phyloP scores from a whole-genome alignment of 2,797 vertebrate species.

The Myotis findleyi region DNA sequence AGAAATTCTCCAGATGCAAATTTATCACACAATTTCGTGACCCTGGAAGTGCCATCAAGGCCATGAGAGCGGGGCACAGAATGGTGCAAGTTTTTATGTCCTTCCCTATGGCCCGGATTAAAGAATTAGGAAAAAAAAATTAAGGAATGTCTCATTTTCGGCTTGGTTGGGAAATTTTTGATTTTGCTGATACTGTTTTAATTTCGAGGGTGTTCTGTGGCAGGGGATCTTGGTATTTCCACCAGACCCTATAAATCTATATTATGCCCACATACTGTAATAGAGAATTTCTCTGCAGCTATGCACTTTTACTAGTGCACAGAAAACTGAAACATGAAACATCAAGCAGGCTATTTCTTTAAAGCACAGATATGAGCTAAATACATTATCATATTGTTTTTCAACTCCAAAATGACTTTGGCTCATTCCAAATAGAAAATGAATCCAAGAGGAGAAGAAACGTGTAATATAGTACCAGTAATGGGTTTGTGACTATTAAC shows the following conservation, averaged over 20 bases:
- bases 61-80: not conserved
- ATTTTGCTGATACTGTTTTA: constrained; percentile 20
- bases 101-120: not conserved
- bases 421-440: constrained; percentile 18
- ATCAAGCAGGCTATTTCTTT: constrained; percentile 64
- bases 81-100: not conserved
- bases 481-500: not conserved
- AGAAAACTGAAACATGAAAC: constrained; percentile 76
- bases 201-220: constrained; percentile 9
- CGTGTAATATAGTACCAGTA: not conserved
- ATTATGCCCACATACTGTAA: not conserved
- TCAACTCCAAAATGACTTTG: constrained; percentile 15
- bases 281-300: constrained; percentile 52
- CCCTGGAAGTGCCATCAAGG: not conserved
- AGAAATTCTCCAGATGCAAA: not conserved
- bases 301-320: constrained; percentile 62
- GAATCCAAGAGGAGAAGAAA: not conserved
- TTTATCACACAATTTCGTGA: not conserved
- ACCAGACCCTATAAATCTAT: constrained; percentile 49
- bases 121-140: not conserved
- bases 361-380: constrained; percentile 33
- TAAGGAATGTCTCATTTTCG: not conserved
- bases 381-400: not conserved
- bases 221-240: constrained; percentile 23
- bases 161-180: not conserved